Base-by-base conservation (phyloP, 2,888 invertebrate species). In the Caenorhabditis becei region DNA sequence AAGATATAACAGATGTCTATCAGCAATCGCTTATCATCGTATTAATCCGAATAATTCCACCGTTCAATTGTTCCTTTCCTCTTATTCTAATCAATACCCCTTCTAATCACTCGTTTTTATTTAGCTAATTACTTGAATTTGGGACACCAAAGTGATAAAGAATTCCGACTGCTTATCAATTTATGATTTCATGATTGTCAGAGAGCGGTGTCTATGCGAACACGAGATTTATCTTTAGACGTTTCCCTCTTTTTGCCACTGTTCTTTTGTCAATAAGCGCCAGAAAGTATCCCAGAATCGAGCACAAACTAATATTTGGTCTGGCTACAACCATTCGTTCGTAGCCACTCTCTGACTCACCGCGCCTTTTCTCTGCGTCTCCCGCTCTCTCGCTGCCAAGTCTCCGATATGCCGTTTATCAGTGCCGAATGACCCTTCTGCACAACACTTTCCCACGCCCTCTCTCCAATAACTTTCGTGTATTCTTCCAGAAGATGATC, bases 241-340 rank as follows among this genome's bases (percentile, higher is more conserved):
- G 18, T 49, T 18, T 49, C 20, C 49, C 20, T 49, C 23, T 20
- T 4, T 49, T 18, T 20, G n/a, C 8, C 49, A 16, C 5, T 61
- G 58, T 61, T 61, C 28, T 47, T 59, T 47, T 58, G 56, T 59
- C 69, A 58, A 69, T 37, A 67, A 41, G 54, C 14, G 10, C 24
- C 37, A 54, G 35, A 11, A 26, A 37, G 24, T 44, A 61, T 51
- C 53, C 62, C n/a, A 62, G 54, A 26, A 56, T 47, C 61, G 70
- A 70, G 70, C 70, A 61, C 26, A 62, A 71, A 71, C 71, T 62
- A 71, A 71, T 71, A 71, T 62, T 71, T 71, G 62, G 28, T 58
- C 32, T 62, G 62, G 53, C 71, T 71, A 71, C 71, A 71, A 62
- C 24, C 8, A 18, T 44, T 1, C 16, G 26, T 37, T 62, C 61